phyloP scores from a whole-genome alignment of 1,140 invertebrate species.

The Drosophila kepulauana region DNA sequence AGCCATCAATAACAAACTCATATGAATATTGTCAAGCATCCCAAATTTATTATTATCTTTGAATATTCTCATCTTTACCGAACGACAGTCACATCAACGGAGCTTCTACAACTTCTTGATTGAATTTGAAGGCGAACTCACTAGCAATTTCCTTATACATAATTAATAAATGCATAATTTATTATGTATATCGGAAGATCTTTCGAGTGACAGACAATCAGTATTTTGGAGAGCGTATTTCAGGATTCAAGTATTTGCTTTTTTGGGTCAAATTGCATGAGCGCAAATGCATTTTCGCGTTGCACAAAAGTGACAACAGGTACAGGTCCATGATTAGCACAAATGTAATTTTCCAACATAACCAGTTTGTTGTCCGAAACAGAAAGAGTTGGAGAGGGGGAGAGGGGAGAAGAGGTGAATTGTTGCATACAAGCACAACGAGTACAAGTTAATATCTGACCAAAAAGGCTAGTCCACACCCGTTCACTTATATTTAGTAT shows the following conservation, averaged over 20 bases:
- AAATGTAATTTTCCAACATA: conserved; percentile 43
- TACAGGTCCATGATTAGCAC: conserved; percentile 45
- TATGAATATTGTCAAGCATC: conserved; percentile 2
- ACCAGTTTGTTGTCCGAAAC: conserved; percentile 38
- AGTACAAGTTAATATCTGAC: conserved; percentile 15
- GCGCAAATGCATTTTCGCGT: conserved; percentile 32
- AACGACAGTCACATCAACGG: background rate
- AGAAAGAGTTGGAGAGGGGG: background rate
- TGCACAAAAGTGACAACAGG: conserved; percentile 41
- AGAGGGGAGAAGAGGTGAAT: conserved; percentile 11
- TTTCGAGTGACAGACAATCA: background rate
- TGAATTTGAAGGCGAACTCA: background rate
- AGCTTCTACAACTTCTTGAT: background rate
- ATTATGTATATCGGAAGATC: background rate
- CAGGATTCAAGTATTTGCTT: conserved; percentile 2
- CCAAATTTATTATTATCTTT: background rate
- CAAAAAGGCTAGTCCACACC: conserved; percentile 26
- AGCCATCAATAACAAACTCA: background rate
- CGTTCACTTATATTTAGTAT: conserved; percentile 11
- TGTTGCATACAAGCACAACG: conserved; percentile 17
- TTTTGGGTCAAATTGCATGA: conserved; percentile 31
- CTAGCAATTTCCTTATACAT: background rate
- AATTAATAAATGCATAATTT: background rate
- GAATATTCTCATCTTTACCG: background rate
- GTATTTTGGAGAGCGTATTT: background rate